phyloP scores from a whole-genome alignment of 2,797 vertebrate genomes.

The Crenuchus spilurus region DNA sequence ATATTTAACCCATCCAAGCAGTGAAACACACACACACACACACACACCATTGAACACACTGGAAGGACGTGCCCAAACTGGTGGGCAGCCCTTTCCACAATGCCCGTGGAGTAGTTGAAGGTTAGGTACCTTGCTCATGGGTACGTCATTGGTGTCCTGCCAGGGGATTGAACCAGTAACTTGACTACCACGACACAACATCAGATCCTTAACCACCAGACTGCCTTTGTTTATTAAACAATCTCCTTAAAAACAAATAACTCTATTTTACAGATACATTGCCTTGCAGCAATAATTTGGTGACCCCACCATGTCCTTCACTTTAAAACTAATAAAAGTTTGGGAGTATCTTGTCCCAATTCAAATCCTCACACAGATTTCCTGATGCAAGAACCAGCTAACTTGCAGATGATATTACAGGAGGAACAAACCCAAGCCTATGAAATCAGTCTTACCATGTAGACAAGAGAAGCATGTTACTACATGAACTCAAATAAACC shows the following conservation, averaged over 20 bases:
- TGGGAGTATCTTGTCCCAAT: background rate
- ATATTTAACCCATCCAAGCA: no score
- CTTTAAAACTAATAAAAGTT: background rate
- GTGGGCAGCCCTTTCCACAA: no score
- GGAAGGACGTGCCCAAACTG: no score
- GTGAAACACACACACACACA: no score
- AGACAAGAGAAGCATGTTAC: slow-evolving; percentile 2
- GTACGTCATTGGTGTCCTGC: no score
- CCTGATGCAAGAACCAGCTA: slow-evolving; percentile 4
- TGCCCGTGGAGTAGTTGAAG: no score
- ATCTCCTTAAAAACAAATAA: slow-evolving; percentile 15
- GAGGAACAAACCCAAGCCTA: background rate
- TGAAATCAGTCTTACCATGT: slow-evolving; percentile 8
- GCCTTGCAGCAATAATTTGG: slow-evolving; percentile 26
- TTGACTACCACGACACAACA: no score
- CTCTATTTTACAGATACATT: slow-evolving; percentile 17
- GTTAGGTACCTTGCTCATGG: no score
- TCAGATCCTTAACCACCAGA: no score
- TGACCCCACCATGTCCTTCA: background rate
- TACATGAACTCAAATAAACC: slow-evolving; percentile 22
- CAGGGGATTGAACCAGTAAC: no score
- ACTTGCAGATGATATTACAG: slow-evolving; percentile 33
- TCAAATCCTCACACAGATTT: background rate
- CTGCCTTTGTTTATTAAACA: no score
- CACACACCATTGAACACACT: no score